A percentile compares a stretch with the other conserved stretches of the same genome.
These are phyloP conservation scores for Dinoponera quadriceps DNA, from an alignment of 1,140 invertebrate genomes.

Conservation along the genomic window DNA sequence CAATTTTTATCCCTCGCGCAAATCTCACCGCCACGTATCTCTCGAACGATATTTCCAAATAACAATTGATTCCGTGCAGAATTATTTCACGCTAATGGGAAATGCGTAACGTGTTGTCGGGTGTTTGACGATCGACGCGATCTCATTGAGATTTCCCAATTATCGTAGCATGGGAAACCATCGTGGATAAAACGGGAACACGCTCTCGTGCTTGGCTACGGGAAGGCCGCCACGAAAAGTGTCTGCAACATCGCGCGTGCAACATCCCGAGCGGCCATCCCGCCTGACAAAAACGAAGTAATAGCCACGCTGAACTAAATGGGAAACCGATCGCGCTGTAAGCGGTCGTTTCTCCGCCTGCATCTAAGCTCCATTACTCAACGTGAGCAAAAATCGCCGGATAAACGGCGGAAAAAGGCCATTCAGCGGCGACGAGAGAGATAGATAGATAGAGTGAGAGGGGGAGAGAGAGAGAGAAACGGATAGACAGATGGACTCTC, in stretches of 20 bases:
- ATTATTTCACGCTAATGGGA: not conserved
- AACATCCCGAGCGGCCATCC: constrained; percentile 2
- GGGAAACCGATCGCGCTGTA: constrained; percentile 27
- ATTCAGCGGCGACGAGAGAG: not conserved
- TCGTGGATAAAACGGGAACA: not conserved
- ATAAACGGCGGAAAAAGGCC: constrained; percentile 29
- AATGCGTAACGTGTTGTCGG: not conserved
- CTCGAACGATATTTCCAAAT: not conserved
- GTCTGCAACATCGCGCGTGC: not conserved
- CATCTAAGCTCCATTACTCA: not conserved
- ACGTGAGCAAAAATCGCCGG: constrained; percentile 13
- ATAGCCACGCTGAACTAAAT: constrained; percentile 15
- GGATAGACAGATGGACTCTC: not conserved
- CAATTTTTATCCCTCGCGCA: not conserved
- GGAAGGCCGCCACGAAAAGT: not conserved
- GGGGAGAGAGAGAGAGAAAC: constrained; percentile 11
- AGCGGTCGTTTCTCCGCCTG: not conserved
- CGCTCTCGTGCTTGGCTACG: not conserved
- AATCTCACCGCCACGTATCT: not conserved
- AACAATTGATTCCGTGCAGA: not conserved
- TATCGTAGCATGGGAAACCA: too few species aligned
- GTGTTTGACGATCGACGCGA: not conserved
- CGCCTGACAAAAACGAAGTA: constrained; percentile 4
- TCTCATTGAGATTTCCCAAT: not conserved
- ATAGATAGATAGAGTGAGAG: constrained; percentile 6